phyloP scores from a whole-genome alignment of 2,888 invertebrate species.

The Agrilus cyanescens region DNA sequence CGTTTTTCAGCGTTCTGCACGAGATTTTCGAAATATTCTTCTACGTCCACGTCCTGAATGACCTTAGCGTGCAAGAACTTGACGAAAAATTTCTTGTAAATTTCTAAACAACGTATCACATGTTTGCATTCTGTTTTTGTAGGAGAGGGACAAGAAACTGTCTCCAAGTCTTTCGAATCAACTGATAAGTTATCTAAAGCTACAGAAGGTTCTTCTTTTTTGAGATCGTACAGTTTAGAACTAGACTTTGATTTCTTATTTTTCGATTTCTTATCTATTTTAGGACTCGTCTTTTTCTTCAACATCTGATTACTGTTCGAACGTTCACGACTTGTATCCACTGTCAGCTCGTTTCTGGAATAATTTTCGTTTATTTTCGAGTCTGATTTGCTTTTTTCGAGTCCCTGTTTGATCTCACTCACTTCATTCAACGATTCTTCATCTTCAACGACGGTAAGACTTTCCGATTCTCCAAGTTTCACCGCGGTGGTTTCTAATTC shows the following conservation, averaged over 20 bases:
- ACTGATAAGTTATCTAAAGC: conserved; percentile 13
- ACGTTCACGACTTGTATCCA: conserved; percentile 29
- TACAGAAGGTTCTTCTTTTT: conserved; percentile 36
- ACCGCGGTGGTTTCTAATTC: too few relatives aligned
- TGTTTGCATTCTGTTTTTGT: conserved; percentile 32
- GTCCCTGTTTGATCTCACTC: conserved; percentile 22
- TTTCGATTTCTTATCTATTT: conserved; percentile 44
- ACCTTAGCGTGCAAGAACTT: conserved; percentile 36
- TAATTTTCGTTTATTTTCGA: conserved; percentile 45
- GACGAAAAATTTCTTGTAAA: conserved; percentile 32
- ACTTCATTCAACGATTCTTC: conserved; percentile 10
- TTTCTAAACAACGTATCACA: conserved; percentile 30
- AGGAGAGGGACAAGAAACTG: conserved; percentile 10
- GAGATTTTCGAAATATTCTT: conserved; percentile 35
- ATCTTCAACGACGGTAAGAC: conserved; percentile 8
- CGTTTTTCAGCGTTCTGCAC: conserved; percentile 37
- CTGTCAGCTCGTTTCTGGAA: conserved; percentile 33
- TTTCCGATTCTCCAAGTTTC: conserved; percentile 4
- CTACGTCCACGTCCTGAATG: conserved; percentile 36
- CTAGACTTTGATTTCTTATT: conserved; percentile 48
- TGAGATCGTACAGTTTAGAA: conserved; percentile 42
- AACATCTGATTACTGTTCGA: conserved; percentile 37
- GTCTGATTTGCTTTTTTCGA: conserved; percentile 57
- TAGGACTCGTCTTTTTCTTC: conserved; percentile 35
- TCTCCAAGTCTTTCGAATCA: conserved; percentile 12